Conservation (phyloP, 2,797 vertebrate genomes). For the Ctenochaetus hawaiiensis region DNA sequence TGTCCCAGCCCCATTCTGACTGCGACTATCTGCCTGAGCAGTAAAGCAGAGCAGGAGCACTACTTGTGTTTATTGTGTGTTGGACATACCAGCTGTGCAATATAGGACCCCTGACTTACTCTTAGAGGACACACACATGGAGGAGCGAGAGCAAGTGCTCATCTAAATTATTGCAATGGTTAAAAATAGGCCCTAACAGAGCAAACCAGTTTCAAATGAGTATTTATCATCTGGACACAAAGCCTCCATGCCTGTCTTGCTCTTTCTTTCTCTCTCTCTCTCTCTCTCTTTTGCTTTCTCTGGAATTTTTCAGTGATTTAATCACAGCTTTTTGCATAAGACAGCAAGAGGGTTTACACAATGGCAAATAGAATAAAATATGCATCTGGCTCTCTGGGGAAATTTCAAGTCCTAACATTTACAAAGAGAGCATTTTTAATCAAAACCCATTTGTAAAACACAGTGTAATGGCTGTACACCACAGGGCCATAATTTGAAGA, state of each 20-base stretch:
- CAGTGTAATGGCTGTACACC: background rate
- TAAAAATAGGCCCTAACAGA: slow-evolving; percentile 67
- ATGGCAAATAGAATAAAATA: slow-evolving; percentile 22
- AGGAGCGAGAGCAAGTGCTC: slow-evolving; percentile 35
- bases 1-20: slow-evolving; percentile 62
- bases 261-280: background rate
- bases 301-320: slow-evolving; percentile 33
- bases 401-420: slow-evolving; percentile 48
- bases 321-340: slow-evolving; percentile 41
- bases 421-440: slow-evolving; percentile 21
- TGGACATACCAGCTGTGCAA: slow-evolving; percentile 64
- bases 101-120: slow-evolving; percentile 67
- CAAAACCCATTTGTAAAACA: slow-evolving; percentile 31
- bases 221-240: slow-evolving; percentile 60
- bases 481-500: slow-evolving; percentile 6
- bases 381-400: slow-evolving; percentile 38
- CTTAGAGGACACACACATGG: slow-evolving; percentile 62
- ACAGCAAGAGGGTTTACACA: slow-evolving; percentile 21
- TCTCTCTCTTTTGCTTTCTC: slow-evolving; percentile 11
- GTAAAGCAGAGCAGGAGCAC: slow-evolving; percentile 78
- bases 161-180: slow-evolving; percentile 68
- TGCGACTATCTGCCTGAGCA: slow-evolving; percentile 69
- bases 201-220: slow-evolving; percentile 67
- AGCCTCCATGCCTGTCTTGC: slow-evolving; percentile 26
- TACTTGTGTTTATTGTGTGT: slow-evolving; percentile 76